Evolutionary conservation across 2,113 vertebrate genomes (phyloP).

Genomic region (Nettapus auritus): DNA sequence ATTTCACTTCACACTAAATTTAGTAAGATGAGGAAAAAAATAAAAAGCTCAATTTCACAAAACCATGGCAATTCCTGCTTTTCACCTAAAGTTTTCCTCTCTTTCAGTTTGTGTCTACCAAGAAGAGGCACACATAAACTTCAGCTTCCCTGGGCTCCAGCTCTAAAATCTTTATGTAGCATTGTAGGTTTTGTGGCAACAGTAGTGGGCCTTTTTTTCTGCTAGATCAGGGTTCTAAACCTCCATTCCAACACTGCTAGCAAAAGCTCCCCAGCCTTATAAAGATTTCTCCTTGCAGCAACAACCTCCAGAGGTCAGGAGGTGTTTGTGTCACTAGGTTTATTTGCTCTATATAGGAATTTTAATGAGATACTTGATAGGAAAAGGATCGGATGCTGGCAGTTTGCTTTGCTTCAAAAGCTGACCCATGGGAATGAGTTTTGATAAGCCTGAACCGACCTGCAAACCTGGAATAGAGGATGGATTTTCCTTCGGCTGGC

Average conservation of each 20-base stretch:
- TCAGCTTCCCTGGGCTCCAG: not conserved
- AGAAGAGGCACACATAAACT: not conserved
- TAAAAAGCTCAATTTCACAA: not conserved
- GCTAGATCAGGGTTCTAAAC: not conserved
- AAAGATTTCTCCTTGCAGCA: not conserved
- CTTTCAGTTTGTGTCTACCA: not conserved
- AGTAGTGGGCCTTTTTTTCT: not conserved
- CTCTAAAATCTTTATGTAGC: not conserved
- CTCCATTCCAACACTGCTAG: not conserved
- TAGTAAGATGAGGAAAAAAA: not conserved
- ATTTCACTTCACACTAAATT: not conserved
- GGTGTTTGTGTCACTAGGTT: not conserved
- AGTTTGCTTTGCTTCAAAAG: not conserved
- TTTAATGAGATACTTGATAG: not conserved
- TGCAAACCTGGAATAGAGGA: not conserved
- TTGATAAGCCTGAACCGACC: not conserved
- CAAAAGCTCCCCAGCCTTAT: not conserved
- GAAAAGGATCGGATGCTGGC: not conserved
- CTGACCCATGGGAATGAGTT: not conserved
- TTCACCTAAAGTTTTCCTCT: not conserved
- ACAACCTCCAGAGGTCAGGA: not conserved
- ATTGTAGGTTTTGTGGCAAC: not conserved
- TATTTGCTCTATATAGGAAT: not conserved
- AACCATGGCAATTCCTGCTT: not conserved
- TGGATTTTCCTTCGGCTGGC: not conserved